Evolutionary conservation across 2,113 vertebrate genomes (phyloP).

Genomic region (Microcebus ravelobensis): DNA sequence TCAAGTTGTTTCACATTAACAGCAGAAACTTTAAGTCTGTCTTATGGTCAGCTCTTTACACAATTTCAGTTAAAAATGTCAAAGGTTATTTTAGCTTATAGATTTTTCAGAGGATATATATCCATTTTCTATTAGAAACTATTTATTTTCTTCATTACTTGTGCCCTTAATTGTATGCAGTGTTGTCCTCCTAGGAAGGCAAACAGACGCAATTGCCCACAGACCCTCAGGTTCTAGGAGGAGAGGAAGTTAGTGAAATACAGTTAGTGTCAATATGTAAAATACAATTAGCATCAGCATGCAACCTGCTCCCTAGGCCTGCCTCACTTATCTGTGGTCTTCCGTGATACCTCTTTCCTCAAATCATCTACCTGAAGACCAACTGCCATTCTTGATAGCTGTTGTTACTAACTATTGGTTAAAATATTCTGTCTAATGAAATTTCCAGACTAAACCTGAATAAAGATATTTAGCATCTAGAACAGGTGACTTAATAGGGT

Average conservation of each 20-base stretch:
- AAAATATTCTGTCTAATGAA: background rate
- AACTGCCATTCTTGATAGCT: background rate
- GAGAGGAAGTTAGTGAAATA: conserved; percentile 22
- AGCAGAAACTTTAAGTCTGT: background rate
- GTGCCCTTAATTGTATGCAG: conserved; percentile 37
- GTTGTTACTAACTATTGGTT: background rate
- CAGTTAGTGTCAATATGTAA: conserved; percentile 66
- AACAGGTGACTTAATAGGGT: background rate
- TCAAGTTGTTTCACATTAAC: background rate
- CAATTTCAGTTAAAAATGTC: background rate
- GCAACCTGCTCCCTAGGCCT: background rate
- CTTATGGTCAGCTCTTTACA: background rate
- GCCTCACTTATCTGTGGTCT: conserved; percentile 14
- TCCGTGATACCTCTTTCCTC: background rate
- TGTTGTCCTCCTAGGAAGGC: conserved; percentile 28
- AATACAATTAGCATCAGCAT: conserved; percentile 57
- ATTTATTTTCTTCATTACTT: conserved; percentile 55
- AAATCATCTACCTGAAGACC: background rate
- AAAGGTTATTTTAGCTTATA: background rate
- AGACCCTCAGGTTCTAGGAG: conserved; percentile 39
- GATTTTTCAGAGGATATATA: background rate
- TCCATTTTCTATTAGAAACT: conserved; percentile 29
- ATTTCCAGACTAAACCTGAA: background rate
- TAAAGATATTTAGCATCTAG: background rate
- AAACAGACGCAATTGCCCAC: conserved; percentile 51